Percentiles rank a stretch among this genome's conserved stretches.
These are phyloP conservation scores for Patella depressa DNA, from an alignment of 2,888 invertebrate species.

Conservation along the genomic window DNA sequence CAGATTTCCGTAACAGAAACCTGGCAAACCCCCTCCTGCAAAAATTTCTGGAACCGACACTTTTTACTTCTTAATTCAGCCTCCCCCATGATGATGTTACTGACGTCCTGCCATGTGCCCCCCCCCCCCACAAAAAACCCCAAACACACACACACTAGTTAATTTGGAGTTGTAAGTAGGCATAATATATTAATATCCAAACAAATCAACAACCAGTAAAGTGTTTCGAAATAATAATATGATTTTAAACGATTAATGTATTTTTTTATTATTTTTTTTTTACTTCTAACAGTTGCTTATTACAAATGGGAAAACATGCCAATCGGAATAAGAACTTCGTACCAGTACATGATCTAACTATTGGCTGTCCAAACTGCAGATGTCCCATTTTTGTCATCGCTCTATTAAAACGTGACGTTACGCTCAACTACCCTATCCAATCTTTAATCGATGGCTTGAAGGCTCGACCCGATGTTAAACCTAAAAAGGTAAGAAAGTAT, in stretches of 20 bases:
- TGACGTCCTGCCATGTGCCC: too few species aligned
- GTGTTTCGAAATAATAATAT: background rate
- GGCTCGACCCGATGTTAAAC: background rate
- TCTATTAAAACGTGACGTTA: constrained; percentile 15
- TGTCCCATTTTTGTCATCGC: constrained; percentile 20
- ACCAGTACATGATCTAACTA: constrained; percentile 18
- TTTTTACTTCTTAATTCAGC: too few species aligned
- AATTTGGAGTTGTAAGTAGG: too few species aligned
- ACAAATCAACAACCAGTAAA: too few species aligned
- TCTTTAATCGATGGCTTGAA: constrained; percentile 21
- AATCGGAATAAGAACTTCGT: constrained; percentile 16
- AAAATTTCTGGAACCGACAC: too few species aligned
- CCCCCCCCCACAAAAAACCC: too few species aligned
- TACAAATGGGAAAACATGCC: constrained; percentile 26
- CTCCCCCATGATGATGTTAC: too few species aligned
- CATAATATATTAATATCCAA: too few species aligned
- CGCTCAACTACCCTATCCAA: constrained; percentile 23
- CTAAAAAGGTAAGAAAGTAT: constrained; percentile 17
- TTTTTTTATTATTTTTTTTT: background rate
- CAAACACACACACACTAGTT: too few species aligned
- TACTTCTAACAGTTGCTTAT: constrained; percentile 17
- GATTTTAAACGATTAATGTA: background rate
- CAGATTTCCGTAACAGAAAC: too few species aligned
- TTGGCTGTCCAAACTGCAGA: constrained; percentile 28
- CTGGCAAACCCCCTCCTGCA: too few species aligned